phyloP scores from a whole-genome alignment of 2,888 invertebrate genomes.

The Cryptops parisi region DNA sequence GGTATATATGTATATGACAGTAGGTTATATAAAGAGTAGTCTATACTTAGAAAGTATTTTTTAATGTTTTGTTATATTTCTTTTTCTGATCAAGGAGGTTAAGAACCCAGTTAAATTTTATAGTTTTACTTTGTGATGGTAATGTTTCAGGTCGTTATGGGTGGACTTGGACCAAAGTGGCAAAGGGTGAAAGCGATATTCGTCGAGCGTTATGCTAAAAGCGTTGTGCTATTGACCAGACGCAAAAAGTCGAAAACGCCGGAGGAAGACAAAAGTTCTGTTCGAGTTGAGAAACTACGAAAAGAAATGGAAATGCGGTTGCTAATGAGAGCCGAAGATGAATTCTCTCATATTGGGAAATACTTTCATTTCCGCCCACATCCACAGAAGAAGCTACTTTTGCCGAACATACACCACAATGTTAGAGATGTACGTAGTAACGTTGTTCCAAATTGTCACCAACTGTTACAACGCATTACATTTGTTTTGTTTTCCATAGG shows the following conservation, averaged over 20 bases:
- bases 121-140: too few species aligned
- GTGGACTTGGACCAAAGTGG: neutral
- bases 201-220: neutral
- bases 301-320: neutral
- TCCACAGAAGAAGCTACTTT: neutral
- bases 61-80: too few species aligned
- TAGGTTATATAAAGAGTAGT: too few species aligned
- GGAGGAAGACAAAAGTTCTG: neutral
- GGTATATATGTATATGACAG: too few species aligned
- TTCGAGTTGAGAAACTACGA: neutral
- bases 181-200: neutral
- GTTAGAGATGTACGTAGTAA: too few species aligned
- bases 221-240: neutral
- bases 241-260: neutral
- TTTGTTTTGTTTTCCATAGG: too few species aligned
- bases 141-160: neutral
- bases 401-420: too few species aligned
- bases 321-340: neutral
- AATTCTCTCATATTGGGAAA: neutral
- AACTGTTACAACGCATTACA: too few species aligned
- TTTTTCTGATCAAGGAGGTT: too few species aligned
- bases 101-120: too few species aligned
- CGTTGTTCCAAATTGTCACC: too few species aligned
- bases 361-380: neutral
- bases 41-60: too few species aligned